Percentiles rank a stretch among this genome's conserved stretches.
Conservation (phyloP, 2,797 vertebrate genomes). For the Botia almorhae region DNA sequence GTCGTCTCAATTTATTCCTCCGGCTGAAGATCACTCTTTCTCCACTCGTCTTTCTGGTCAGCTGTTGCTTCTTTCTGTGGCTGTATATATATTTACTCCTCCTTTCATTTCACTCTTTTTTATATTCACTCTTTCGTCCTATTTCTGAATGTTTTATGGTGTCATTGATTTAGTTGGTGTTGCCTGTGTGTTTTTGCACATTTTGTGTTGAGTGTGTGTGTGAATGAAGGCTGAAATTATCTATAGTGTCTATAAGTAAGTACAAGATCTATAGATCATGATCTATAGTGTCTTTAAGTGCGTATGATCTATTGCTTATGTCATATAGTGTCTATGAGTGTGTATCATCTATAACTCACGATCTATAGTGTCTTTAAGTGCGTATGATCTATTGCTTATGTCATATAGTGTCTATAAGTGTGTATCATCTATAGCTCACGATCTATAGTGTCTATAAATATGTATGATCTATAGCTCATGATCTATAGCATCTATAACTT, state of each 20-base stretch:
- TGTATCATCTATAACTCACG: no score
- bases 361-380: background rate
- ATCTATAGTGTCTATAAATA: background rate
- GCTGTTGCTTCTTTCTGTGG: slow-evolving; percentile 53
- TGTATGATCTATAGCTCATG: background rate
- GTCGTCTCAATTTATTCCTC: slow-evolving; percentile 77
- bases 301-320: background rate
- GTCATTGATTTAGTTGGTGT: slow-evolving; percentile 22
- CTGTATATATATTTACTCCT: background rate
- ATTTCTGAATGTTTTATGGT: background rate
- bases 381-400: no score
- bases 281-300: no score
- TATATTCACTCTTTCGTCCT: background rate
- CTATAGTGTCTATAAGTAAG: background rate
- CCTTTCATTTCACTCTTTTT: slow-evolving; percentile 13
- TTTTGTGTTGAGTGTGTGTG: slow-evolving; percentile 20
- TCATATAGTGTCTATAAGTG: background rate
- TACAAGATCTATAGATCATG: background rate
- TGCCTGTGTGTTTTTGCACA: background rate
- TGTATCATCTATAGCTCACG: background rate
- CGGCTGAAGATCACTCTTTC: slow-evolving; percentile 86
- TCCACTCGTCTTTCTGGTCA: slow-evolving; percentile 89
- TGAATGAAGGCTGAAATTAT: background rate
- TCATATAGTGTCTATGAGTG: background rate
- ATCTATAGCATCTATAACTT: background rate